Evolutionary conservation across 1,140 invertebrate genomes (phyloP).

Genomic region (Laupala kohalensis): DNA sequence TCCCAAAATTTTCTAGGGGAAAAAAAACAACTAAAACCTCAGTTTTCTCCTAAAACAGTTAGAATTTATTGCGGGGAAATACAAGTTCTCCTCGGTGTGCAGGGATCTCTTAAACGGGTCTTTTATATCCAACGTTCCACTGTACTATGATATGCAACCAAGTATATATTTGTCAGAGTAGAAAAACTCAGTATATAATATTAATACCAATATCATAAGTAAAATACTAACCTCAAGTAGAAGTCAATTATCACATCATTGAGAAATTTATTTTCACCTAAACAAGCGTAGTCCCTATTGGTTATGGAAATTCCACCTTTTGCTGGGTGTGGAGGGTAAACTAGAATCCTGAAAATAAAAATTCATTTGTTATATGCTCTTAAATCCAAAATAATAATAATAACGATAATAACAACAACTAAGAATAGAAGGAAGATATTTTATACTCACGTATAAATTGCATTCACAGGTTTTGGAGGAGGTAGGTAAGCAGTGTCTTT

Average conservation of each 20-base stretch:
- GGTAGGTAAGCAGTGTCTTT: constrained; percentile 16
- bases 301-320: constrained; percentile 78
- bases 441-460: constrained; percentile 26
- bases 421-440: constrained; percentile 8
- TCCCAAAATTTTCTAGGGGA: no score
- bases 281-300: constrained; percentile 79
- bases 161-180: no score
- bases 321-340: constrained; percentile 47
- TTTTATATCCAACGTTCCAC: background rate
- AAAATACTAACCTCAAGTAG: constrained; percentile 65
- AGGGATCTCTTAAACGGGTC: no score
- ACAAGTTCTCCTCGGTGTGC: background rate
- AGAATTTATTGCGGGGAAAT: no score
- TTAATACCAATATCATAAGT: no score
- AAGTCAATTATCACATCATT: constrained; percentile 98
- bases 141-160: background rate
- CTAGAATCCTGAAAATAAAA: constrained; percentile 36
- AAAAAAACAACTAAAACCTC: no score
- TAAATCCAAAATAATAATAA: background rate
- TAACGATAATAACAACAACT: constrained; percentile 10
- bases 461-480: constrained; percentile 5
- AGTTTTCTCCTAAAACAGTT: no score
- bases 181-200: no score
- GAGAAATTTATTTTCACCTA: constrained; percentile 84
- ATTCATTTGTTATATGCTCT: constrained; percentile 10